Conservation (phyloP, 1,140 invertebrate species). For the Tribolium castaneum region DNA sequence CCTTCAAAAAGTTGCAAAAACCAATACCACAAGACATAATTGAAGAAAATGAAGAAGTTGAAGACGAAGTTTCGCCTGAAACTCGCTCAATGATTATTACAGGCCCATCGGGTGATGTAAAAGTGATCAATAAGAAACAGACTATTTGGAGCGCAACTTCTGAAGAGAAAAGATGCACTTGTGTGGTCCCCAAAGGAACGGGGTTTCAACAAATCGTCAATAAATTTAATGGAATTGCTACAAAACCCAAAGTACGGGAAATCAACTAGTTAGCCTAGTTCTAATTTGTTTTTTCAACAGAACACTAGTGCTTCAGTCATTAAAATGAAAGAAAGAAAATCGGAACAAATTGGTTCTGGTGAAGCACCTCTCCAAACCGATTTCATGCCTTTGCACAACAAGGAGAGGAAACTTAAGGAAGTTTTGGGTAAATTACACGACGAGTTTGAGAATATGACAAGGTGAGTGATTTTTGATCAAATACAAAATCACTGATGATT, state of each 20-base stretch:
- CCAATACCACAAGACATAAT: constrained; percentile 56
- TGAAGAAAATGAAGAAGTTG: constrained; percentile 51
- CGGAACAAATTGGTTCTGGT: not conserved
- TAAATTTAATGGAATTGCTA: constrained; percentile 48
- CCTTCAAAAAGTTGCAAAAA: constrained; percentile 59
- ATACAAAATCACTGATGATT: constrained; percentile 12
- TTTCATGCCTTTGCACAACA: constrained; percentile 50
- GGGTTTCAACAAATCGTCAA: constrained; percentile 55
- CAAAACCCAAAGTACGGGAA: constrained; percentile 38
- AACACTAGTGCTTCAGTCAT: not conserved
- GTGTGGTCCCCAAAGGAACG: constrained; percentile 49
- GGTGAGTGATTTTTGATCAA: constrained; percentile 55
- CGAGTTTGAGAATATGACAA: constrained; percentile 65
- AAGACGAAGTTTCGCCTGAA: constrained; percentile 32
- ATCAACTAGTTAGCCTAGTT: not conserved
- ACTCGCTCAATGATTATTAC: constrained; percentile 12
- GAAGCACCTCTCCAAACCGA: constrained; percentile 26
- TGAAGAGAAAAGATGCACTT: constrained; percentile 56
- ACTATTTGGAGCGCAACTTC: constrained; percentile 52
- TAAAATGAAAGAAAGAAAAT: constrained; percentile 22
- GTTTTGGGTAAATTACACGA: constrained; percentile 65
- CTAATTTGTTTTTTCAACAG: constrained; percentile 28
- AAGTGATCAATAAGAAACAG: constrained; percentile 47
- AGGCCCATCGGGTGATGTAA: constrained; percentile 57
- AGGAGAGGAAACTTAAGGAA: constrained; percentile 60